Conservation (phyloP, 2,888 invertebrate species). For the Ectropis crepuscularia region DNA sequence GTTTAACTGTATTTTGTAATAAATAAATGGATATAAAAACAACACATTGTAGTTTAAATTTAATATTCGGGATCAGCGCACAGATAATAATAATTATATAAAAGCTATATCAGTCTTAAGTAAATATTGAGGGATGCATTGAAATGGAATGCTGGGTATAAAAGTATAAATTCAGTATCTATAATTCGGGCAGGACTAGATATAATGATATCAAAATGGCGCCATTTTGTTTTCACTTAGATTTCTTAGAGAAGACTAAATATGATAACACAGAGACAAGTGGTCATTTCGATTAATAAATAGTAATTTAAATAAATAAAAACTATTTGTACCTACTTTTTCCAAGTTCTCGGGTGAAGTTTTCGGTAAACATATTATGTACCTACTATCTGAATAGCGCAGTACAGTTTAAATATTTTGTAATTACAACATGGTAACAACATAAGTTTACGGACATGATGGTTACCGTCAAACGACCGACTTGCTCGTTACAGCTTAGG, state of each 20-base stretch:
- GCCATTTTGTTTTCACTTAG: slow-evolving; percentile 36
- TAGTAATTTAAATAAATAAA: too few relatives aligned
- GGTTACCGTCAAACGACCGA: too few relatives aligned
- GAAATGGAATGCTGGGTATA: slow-evolving; percentile 40
- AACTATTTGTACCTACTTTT: too few relatives aligned
- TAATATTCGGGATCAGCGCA: slow-evolving; percentile 41
- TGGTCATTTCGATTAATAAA: too few relatives aligned
- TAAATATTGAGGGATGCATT: slow-evolving; percentile 43
- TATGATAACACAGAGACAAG: too few relatives aligned
- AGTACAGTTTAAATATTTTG: too few relatives aligned
- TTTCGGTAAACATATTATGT: too few relatives aligned
- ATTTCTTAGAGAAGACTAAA: slow-evolving; percentile 5
- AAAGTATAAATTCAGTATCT: slow-evolving; percentile 42
- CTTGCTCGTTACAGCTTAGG: too few relatives aligned
- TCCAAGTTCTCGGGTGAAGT: too few relatives aligned
- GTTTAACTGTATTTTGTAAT: slow-evolving; percentile 37
- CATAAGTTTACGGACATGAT: too few relatives aligned
- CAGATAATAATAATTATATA: slow-evolving; percentile 50
- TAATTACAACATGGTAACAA: too few relatives aligned
- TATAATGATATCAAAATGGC: slow-evolving; percentile 29
- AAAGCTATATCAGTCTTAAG: slow-evolving; percentile 68
- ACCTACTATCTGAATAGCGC: too few relatives aligned
- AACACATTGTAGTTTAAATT: slow-evolving; percentile 32
- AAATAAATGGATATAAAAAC: slow-evolving; percentile 39
- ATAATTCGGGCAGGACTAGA: slow-evolving; percentile 38